phyloP scores from a whole-genome alignment of 1,140 invertebrate genomes.

The Solenopsis invicta region DNA sequence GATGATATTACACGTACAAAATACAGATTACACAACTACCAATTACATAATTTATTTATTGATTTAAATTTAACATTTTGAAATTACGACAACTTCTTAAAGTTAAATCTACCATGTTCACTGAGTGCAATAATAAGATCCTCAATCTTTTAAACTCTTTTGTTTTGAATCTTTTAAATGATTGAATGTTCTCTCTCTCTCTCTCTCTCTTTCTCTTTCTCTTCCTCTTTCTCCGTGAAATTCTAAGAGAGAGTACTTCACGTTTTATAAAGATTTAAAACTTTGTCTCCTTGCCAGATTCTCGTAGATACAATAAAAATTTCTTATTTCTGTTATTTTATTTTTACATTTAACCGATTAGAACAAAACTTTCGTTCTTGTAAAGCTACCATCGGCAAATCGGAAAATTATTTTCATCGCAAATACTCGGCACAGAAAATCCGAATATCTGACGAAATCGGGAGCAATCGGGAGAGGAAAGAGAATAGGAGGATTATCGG shows the following conservation, averaged over 20 bases:
- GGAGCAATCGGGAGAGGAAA: not conserved
- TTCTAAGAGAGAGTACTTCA: not conserved
- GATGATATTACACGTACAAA: not conserved
- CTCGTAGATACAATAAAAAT: not conserved
- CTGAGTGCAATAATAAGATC: not conserved
- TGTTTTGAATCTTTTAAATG: not conserved
- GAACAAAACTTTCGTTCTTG: not conserved
- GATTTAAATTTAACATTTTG: not conserved
- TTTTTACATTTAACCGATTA: slow-evolving; percentile 9
- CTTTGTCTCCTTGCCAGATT: not conserved
- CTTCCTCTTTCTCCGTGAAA: not conserved
- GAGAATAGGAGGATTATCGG: slow-evolving; percentile 34
- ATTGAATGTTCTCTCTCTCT: not conserved
- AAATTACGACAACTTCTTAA: not conserved
- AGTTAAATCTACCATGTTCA: not conserved
- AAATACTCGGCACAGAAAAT: slow-evolving; percentile 36
- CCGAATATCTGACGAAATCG: slow-evolving; percentile 30
- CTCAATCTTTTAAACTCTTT: not conserved
- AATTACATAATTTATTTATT: not conserved
- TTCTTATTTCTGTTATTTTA: not conserved
- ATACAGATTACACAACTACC: not conserved
- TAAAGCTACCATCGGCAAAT: not conserved
- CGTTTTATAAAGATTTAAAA: not conserved
- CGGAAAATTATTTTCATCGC: slow-evolving; percentile 18
- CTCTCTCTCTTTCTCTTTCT: too few species aligned